These are phyloP conservation scores for Cepphus grylle DNA, from an alignment of 2,113 vertebrate genomes.

Conservation along the genomic window DNA sequence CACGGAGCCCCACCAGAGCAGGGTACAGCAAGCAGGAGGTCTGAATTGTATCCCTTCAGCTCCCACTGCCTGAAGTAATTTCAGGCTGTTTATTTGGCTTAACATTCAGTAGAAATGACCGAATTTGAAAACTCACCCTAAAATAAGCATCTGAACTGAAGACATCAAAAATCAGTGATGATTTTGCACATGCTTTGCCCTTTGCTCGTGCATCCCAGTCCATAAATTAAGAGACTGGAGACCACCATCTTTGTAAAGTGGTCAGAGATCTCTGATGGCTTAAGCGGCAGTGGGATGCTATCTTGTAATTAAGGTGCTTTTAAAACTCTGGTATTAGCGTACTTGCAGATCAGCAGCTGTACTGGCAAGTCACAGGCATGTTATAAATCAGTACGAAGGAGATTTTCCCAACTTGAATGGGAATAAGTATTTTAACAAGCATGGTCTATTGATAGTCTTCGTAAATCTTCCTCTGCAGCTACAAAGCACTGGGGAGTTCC, in stretches of 20 bases:
- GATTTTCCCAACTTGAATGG: background rate
- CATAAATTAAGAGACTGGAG: background rate
- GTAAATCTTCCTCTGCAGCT: background rate
- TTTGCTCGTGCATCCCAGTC: background rate
- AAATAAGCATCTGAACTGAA: background rate
- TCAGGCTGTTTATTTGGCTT: background rate
- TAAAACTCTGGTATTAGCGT: background rate
- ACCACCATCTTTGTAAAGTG: background rate
- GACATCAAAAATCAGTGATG: background rate
- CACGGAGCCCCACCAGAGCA: background rate
- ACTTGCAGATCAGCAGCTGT: background rate
- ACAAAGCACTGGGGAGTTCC: background rate
- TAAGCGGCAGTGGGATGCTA: background rate
- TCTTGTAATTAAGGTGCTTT: background rate
- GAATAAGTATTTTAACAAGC: background rate
- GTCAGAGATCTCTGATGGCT: background rate
- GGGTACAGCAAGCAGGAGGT: background rate
- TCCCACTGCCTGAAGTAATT: background rate
- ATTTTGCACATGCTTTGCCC: background rate
- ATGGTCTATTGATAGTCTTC: accelerated
- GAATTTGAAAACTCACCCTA: background rate
- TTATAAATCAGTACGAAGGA: background rate
- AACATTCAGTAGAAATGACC: background rate
- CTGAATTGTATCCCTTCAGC: background rate
- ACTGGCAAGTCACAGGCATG: accelerated